phyloP scores from a whole-genome alignment of 2,888 invertebrate species.

The Ametastegia equiseti region DNA sequence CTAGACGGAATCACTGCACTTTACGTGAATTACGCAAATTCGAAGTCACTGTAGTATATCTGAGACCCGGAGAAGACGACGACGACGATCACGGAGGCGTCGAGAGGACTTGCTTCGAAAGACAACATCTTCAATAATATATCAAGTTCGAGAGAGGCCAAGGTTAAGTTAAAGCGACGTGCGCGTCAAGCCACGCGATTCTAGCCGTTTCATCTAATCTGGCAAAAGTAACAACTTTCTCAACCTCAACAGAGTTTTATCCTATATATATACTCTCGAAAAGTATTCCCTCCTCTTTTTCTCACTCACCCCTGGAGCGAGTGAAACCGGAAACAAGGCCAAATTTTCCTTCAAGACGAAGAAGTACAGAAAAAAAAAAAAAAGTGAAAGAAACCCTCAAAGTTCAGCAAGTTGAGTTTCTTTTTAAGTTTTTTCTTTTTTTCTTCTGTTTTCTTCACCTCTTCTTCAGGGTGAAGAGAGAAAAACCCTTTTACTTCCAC shows the following conservation, averaged over 20 bases:
- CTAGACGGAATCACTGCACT: too few species aligned
- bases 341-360: not conserved
- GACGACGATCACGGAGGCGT: not conserved
- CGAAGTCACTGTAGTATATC: not conserved
- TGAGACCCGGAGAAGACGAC: not conserved
- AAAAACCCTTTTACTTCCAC: not conserved
- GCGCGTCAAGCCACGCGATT: not conserved
- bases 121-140: slow-evolving; percentile 45
- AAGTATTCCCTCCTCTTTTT: too few species aligned
- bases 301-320: too few species aligned
- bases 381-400: not conserved
- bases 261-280: not conserved
- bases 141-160: slow-evolving; percentile 43
- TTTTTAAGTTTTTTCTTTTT: not conserved
- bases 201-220: not conserved
- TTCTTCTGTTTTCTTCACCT: not conserved
- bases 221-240: not conserved
- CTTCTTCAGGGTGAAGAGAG: not conserved
- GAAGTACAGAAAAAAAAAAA: too few species aligned
- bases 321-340: not conserved
- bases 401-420: not conserved
- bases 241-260: too few species aligned
- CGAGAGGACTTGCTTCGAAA: slow-evolving; percentile 9
- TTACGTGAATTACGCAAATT: too few species aligned
- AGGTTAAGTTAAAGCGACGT: slow-evolving; percentile 40